Evolutionary conservation across 1,140 invertebrate species (phyloP), one percentile per base, ranked within the genome.

Genomic region (Megalopta genalis): DNA sequence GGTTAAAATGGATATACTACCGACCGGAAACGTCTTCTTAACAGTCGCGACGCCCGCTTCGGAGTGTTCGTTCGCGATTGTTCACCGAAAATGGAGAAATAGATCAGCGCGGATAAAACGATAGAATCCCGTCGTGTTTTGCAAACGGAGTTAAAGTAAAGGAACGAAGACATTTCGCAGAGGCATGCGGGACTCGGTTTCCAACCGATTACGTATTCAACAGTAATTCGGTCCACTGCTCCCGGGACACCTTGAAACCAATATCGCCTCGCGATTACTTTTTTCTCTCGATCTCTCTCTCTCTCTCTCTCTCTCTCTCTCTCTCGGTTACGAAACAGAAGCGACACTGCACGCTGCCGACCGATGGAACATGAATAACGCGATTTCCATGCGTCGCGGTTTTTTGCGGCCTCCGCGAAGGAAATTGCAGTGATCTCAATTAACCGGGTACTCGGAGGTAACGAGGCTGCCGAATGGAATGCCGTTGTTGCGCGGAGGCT

Each of bases 311-410:
- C 6, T 39, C 5, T 32, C 42, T 75, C 73, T 46, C 42, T 46
- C 42, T 46, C 9, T 12, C 67, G 32, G 67, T 80, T 72, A 57
- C 76, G 82, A 84, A 83, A 84, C 25, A 54, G 59, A 54, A 63
- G 52, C 42, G 77, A 83, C 67, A 60, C 42, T 42, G 54, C 74
- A 75, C 60, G 57, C 54, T 57, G 32, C 18, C 82, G 63, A 62
- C 66, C 70, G 70, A 70, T 80, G 77, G 67, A 59, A 37, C 25
- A 78, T 70, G 54, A 57, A 7, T 9, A n/a, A 21, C 18, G 9
- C 10, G 39, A 68, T 54, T 83, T 83, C 49, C 73, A 60, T 72
- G 49, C 64, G n/a, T n/a, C n/a, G 4, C 64, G 2, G 18, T n/a
- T 67, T 57, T 37, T 32, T 25, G 2, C 12, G 6, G 32, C 6